phyloP scores from a whole-genome alignment of 2,888 invertebrate genomes.

The Apeira syringaria region DNA sequence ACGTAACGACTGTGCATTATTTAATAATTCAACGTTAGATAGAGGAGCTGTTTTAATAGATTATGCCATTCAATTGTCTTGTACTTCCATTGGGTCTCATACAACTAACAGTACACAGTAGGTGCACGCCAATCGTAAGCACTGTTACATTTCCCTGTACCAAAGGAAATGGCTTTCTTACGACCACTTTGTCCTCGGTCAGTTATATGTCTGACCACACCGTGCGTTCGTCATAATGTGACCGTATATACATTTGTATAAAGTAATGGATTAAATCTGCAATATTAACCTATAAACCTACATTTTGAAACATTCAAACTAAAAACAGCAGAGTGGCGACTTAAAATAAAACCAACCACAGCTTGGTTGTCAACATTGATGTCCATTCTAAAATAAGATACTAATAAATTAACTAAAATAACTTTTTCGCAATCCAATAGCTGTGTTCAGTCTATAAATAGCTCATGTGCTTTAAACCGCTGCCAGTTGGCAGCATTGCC shows the following conservation, averaged over 20 bases:
- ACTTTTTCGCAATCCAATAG: no score
- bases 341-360: no score
- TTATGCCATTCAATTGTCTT: not conserved
- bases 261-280: constrained; percentile 59
- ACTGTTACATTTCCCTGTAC: constrained; percentile 9
- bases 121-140: not conserved
- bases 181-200: not conserved
- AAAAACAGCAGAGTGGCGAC: constrained; percentile 32
- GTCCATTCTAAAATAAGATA: no score
- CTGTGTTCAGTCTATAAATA: no score
- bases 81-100: not conserved
- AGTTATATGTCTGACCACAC: constrained; percentile 21
- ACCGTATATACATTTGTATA: constrained; percentile 40
- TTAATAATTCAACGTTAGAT: no score
- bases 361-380: no score
- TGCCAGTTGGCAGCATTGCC: no score
- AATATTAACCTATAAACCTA: constrained; percentile 58
- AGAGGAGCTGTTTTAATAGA: no score
- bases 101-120: not conserved
- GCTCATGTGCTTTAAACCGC: no score
- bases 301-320: constrained; percentile 48
- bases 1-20: no score
- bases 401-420: no score
- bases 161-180: constrained; percentile 23
- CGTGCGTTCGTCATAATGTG: constrained; percentile 37